Evolutionary conservation across 2,888 invertebrate species (phyloP), one percentile per base, ranked within the genome.

Genomic region (Microplitis manilae): DNA sequence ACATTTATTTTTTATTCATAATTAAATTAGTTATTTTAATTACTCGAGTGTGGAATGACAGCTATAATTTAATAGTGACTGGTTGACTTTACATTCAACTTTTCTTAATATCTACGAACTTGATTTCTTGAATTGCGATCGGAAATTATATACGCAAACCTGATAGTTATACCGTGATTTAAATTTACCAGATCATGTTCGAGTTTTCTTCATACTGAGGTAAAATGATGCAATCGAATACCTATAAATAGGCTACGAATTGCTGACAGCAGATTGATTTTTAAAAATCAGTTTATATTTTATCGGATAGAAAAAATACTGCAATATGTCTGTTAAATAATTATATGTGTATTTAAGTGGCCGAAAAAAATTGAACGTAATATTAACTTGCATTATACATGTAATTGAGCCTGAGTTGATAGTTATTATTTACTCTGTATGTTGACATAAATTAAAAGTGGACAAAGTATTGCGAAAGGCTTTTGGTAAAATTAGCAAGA

Each of bases 381-480:
- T 20, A 30, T 30, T 30, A 30, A 30, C 30, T 30, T 30, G 30
- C 2, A 30, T 30, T 2, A 2, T 30, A 30, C 4, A 30, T 30
- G 30, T 30, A 30, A 30, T 50, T 72, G 17, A 8, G 39, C 20
- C 59, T 62, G 61, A 4, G 40, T 9, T 50, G 8, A 72, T 72
- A 17, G 61, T 72, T 15, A 61, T 6, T 39, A 41, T 65, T 65
- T 73, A 73, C 39, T 39, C 41, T 20, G 6, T 20, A 64, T 73
- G 20, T 41, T 39, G 30, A 65, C 6, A 30, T 15, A 17, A 30
- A 39, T 38, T 59, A 70, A 50, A 50, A 9, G 15, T 68, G 60
- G 38, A 8, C 68, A 74, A 70, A 20, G 68, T 30, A 50, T 79
- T 74, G 67, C 69, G 64, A 67, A 75, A 79, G 64, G 20, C 15